Conservation (phyloP, 2,888 invertebrate species). For the Drosophila pseudotakahashii region DNA sequence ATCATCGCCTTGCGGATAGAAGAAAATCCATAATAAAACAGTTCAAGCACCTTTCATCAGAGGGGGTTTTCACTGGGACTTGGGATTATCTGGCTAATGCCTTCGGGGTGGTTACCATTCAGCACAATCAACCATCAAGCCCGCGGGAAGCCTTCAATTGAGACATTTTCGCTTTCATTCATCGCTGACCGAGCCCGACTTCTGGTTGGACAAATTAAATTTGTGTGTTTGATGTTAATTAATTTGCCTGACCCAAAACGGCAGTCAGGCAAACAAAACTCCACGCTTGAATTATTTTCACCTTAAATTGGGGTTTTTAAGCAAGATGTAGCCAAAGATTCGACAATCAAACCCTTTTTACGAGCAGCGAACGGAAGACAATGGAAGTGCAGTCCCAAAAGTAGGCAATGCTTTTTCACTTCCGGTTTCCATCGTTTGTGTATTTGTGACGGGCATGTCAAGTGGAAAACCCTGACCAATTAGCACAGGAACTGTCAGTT, state of each 20-base stretch:
- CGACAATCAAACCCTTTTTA: conserved; percentile 51
- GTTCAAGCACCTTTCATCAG: conserved; percentile 41
- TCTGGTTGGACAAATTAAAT: conserved; percentile 45
- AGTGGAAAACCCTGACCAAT: conserved; percentile 56
- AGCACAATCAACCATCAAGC: conserved; percentile 8
- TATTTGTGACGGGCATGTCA: conserved; percentile 63
- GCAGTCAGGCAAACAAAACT: conserved; percentile 41
- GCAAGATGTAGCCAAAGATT: conserved; percentile 29
- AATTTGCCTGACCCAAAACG: conserved; percentile 35
- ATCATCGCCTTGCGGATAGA: conserved; percentile 39
- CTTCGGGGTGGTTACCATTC: conserved; percentile 5
- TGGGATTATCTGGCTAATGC: conserved; percentile 17
- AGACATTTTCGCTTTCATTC: conserved; percentile 52
- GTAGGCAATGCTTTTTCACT: conserved; percentile 27
- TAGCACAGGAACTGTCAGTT: conserved; percentile 62
- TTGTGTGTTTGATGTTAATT: conserved; percentile 44
- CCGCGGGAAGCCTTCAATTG: conserved; percentile 34
- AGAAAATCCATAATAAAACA: conserved; percentile 37
- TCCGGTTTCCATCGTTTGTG: neutral
- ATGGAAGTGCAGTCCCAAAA: conserved; percentile 28
- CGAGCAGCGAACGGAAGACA: conserved; percentile 17
- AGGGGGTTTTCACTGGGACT: neutral
- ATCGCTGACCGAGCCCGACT: conserved; percentile 28
- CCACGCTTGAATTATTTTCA: conserved; percentile 25
- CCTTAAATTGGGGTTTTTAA: conserved; percentile 21